Conservation (phyloP, 1,140 invertebrate genomes). For the Drosophila grimshawi region DNA sequence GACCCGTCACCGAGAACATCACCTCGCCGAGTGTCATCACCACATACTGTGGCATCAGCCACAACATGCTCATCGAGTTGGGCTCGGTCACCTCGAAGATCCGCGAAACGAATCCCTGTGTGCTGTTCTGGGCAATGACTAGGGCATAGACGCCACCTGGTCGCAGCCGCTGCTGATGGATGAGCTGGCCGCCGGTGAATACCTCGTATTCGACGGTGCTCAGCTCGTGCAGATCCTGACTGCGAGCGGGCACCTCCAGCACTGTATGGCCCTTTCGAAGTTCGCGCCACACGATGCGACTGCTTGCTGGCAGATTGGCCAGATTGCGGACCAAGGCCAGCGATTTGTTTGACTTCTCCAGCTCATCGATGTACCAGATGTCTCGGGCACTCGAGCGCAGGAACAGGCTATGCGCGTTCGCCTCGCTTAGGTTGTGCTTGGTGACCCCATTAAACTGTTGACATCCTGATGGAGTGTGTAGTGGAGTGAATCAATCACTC, state of each 20-base stretch:
- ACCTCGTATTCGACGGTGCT: slow-evolving; percentile 48
- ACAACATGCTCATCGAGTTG: slow-evolving; percentile 92
- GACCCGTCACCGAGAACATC: slow-evolving; percentile 96
- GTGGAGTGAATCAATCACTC: not conserved
- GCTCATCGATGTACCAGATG: slow-evolving; percentile 60
- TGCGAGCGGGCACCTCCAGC: slow-evolving; percentile 55
- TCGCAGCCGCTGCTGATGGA: slow-evolving; percentile 39
- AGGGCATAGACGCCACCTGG: slow-evolving; percentile 87
- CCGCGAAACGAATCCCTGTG: slow-evolving; percentile 17
- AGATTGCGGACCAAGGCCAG: slow-evolving; percentile 57
- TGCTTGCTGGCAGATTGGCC: slow-evolving; percentile 56
- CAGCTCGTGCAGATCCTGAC: slow-evolving; percentile 61
- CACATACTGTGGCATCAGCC: slow-evolving; percentile 94
- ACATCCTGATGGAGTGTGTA: slow-evolving; percentile 34
- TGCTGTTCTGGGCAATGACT: slow-evolving; percentile 75
- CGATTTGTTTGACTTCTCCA: slow-evolving; percentile 72
- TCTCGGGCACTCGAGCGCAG: slow-evolving; percentile 71
- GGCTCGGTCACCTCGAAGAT: slow-evolving; percentile 86
- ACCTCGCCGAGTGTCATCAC: slow-evolving; percentile 92
- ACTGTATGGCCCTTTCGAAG: slow-evolving; percentile 13
- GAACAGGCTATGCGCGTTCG: slow-evolving; percentile 84
- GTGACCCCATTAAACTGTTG: slow-evolving; percentile 44
- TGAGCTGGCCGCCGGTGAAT: not conserved
- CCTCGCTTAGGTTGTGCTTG: slow-evolving; percentile 51
- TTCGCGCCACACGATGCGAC: slow-evolving; percentile 57